Evolutionary conservation across 2,888 invertebrate species (phyloP).

Genomic region (Tiliacea citrago): DNA sequence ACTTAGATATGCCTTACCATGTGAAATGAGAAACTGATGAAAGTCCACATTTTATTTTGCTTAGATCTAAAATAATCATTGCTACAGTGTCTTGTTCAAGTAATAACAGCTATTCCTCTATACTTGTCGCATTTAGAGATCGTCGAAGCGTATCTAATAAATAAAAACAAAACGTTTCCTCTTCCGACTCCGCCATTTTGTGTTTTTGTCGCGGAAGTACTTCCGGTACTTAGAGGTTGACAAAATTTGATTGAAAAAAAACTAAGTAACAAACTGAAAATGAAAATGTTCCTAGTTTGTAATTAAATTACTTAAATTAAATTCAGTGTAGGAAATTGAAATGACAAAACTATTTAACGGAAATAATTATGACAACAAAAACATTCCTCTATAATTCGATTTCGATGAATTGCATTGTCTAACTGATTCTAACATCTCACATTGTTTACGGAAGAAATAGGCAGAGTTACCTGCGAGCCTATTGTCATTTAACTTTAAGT

Average conservation of each 20-base stretch:
- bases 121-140: slow-evolving; percentile 35
- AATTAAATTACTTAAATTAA: not conserved
- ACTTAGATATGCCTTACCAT: not conserved
- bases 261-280: slow-evolving; percentile 4
- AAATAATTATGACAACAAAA: not conserved
- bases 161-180: slow-evolving; percentile 65
- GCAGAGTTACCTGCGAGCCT: not conserved
- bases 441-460: not conserved
- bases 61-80: not conserved
- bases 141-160: slow-evolving; percentile 59
- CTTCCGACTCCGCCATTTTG: slow-evolving; percentile 60
- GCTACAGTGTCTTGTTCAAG: not conserved
- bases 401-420: not conserved
- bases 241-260: slow-evolving; percentile 21
- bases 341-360: not conserved
- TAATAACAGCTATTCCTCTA: not conserved
- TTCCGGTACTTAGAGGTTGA: slow-evolving; percentile 59
- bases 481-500: not conserved
- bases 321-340: not conserved
- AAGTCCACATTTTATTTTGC: not conserved
- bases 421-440: no score
- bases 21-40: no score
- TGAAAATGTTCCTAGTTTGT: not conserved
- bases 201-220: slow-evolving; percentile 43
- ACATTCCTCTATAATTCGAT: not conserved